phyloP scores from a whole-genome alignment of 2,888 invertebrate species.

The Drosophila peninsularis region DNA sequence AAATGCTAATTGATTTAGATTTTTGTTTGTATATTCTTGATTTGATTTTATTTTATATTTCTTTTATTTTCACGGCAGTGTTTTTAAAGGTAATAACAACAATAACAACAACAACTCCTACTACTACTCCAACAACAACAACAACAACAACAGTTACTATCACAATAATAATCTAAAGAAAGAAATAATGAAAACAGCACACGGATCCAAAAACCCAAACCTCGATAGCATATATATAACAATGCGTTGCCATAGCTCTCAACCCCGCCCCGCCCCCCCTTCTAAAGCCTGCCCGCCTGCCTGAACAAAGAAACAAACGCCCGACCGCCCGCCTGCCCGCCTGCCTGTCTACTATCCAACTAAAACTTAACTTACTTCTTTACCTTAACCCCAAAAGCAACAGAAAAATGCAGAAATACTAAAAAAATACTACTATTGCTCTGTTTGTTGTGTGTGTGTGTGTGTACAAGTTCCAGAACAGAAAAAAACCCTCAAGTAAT shows the following conservation, averaged over 20 bases:
- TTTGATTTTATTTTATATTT: slow-evolving; percentile 23
- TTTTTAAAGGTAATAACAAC: slow-evolving; percentile 54
- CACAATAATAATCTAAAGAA: slow-evolving; percentile 22
- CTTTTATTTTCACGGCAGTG: slow-evolving; percentile 50
- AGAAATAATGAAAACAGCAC: slow-evolving; percentile 21
- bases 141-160: slow-evolving; percentile 31
- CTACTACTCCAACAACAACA: slow-evolving; percentile 16
- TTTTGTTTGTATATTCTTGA: slow-evolving; percentile 15
- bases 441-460: slow-evolving; percentile 70
- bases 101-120: slow-evolving; percentile 34
- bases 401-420: slow-evolving; percentile 22
- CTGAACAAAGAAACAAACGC: slow-evolving; percentile 16
- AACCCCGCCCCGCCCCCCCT: background rate
- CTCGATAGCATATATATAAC: slow-evolving; percentile 22
- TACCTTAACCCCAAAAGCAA: slow-evolving; percentile 27
- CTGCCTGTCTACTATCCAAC: slow-evolving; percentile 36
- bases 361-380: slow-evolving; percentile 41
- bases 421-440: slow-evolving; percentile 24
- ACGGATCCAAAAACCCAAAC: slow-evolving; percentile 30
- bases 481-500: slow-evolving; percentile 33
- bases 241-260: slow-evolving; percentile 32
- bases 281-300: slow-evolving; percentile 18
- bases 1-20: slow-evolving; percentile 30
- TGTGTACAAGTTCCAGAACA: background rate
- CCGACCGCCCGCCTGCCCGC: slow-evolving; percentile 8